Evolutionary conservation across 2,888 invertebrate species (phyloP).

Genomic region (Spatulosminthurus flaviceps): DNA sequence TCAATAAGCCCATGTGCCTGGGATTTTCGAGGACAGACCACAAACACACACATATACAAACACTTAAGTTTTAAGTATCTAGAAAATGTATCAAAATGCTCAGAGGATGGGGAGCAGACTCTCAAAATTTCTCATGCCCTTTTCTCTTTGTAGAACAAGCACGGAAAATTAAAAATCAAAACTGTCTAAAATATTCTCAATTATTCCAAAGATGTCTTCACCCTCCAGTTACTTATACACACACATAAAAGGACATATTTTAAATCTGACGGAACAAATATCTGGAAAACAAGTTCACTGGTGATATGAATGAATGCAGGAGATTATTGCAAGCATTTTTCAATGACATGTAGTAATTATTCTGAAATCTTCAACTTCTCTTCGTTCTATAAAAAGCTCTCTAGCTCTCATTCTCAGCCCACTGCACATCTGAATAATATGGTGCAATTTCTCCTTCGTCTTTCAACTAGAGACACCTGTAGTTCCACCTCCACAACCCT

Average conservation of each 20-base stretch:
- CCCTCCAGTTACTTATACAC: neutral
- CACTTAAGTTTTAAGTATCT: no score
- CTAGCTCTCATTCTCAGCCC: conserved; percentile 6
- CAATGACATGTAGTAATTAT: neutral
- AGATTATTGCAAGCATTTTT: neutral
- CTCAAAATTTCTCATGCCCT: no score
- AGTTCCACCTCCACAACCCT: neutral
- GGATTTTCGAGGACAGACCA: neutral
- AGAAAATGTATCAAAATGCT: no score
- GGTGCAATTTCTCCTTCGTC: conserved; percentile 14
- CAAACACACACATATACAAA: no score
- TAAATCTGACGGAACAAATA: neutral
- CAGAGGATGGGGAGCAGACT: no score
- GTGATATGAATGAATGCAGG: neutral
- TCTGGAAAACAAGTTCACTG: neutral
- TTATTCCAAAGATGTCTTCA: no score
- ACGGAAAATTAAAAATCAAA: no score
- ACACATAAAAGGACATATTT: no score
- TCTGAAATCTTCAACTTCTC: neutral
- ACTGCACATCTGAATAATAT: conserved; percentile 11
- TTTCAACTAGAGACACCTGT: conserved; percentile 15
- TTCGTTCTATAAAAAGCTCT: no score
- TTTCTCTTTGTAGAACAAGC: no score
- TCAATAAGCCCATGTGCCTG: neutral
- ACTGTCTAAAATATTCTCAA: no score